Base-by-base conservation (phyloP, 2,888 invertebrate genomes). In the Cristatella mucedo region DNA sequence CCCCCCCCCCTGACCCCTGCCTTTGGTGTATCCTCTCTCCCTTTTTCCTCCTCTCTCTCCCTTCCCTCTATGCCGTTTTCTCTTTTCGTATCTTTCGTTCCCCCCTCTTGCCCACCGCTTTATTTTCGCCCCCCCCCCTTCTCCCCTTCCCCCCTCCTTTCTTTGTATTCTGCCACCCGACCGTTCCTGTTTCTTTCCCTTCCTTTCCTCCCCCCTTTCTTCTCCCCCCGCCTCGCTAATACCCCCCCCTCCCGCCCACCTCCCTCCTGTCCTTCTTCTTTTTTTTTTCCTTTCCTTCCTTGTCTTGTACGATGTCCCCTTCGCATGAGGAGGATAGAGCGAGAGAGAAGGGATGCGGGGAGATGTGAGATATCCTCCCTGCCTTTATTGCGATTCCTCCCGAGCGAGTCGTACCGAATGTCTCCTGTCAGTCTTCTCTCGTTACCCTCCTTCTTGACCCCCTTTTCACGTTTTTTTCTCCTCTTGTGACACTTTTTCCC, bases 101-200 rank as follows among this genome's bases (percentile, higher is more conserved):
- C 9, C 38, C 37, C 38, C 7, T 38, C 39, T 16, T 18, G 15
- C 21, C n/a, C 13, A 11, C 37, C 37, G 6, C 7, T 7, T n/a
- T 36, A 13, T n/a, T 13, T 11, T 18, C 37, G 11, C 13, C 37
- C n/a, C 37, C 36, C 11, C 9, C 26, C 21, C 9, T n/a, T 39
- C 9, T 13, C 13, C 11, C 18, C n/a, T 7, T 18, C 38, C 38
- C 18, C 33, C 13, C 33, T 9, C 18, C 33, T n/a, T 13, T 16
- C 18, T 32, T 9, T 32, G 9, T n/a, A 9, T 13, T 13, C 18
- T 13, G 9, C 33, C 33, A 11, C 18, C 13, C 18, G 9, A 9
- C 26, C n/a, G 9, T n/a, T n/a, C n/a, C 26, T n/a, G 9, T 26
- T n/a, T 26, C 26, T 26, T n/a, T n/a, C n/a, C n/a, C 26, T n/a